Evolutionary conservation across 2,113 vertebrate species (phyloP).

Genomic region (Hyperoodon ampullatus): DNA sequence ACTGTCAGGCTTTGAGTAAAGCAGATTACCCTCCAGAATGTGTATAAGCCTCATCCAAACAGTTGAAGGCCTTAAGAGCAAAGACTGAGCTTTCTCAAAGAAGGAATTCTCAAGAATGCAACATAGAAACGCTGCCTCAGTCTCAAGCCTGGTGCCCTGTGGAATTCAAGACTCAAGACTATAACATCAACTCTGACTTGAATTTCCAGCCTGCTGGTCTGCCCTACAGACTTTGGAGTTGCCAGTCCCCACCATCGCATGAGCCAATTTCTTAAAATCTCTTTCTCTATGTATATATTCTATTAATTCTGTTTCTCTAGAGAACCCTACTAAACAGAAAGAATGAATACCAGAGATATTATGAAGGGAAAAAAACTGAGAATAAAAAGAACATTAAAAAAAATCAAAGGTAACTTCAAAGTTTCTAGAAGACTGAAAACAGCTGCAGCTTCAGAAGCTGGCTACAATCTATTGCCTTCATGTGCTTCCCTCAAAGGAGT

Average conservation of each 20-base stretch:
- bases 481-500: background rate
- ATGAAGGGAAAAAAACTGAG: background rate
- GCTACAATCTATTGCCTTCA: conserved; percentile 16
- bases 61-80: background rate
- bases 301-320: background rate
- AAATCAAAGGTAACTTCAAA: conserved; percentile 59
- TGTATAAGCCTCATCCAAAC: background rate
- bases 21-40: background rate
- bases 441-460: background rate
- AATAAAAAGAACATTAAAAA: background rate
- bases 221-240: background rate
- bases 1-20: background rate
- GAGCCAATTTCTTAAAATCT: background rate
- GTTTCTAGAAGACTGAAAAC: background rate
- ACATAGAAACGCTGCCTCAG: background rate
- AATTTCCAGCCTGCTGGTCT: background rate
- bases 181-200: no score
- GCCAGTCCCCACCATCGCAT: background rate
- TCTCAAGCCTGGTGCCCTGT: no score
- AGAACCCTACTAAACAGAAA: background rate
- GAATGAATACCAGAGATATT: background rate
- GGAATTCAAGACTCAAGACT: background rate
- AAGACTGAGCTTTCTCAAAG: background rate
- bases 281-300: background rate
- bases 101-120: background rate